Conservation (phyloP, 2,113 vertebrate genomes). For the Callipepla squamata region DNA sequence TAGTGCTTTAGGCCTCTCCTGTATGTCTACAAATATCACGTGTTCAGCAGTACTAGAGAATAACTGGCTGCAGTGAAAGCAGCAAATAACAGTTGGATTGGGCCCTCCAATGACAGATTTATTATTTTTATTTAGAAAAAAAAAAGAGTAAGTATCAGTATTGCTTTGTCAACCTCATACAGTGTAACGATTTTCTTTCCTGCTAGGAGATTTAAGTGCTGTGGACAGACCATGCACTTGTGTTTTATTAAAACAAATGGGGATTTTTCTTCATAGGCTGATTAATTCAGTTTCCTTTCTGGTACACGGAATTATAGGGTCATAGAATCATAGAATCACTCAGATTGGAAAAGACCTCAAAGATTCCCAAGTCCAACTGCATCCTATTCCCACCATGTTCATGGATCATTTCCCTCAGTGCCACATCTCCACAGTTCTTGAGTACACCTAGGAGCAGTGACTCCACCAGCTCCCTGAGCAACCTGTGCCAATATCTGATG, state of each 20-base stretch:
- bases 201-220: accelerated
- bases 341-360: too few species aligned
- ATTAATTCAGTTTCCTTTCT: background rate
- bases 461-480: too few species aligned
- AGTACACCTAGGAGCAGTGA: too few species aligned
- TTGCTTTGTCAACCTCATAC: accelerated
- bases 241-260: background rate
- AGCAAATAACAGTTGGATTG: background rate
- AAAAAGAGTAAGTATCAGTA: background rate
- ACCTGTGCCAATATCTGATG: background rate
- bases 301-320: background rate
- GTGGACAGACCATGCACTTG: background rate
- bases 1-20: background rate
- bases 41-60: background rate
- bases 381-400: too few species aligned
- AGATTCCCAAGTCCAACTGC: too few species aligned
- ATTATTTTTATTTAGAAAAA: background rate
- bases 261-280: background rate
- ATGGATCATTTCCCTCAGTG: too few species aligned
- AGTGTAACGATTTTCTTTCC: background rate
- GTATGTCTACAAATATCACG: background rate
- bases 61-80: background rate
- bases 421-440: too few species aligned
- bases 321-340: too few species aligned
- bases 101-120: background rate